phyloP scores from a whole-genome alignment of 2,113 vertebrate genomes.

The Chrysochloris asiatica region DNA sequence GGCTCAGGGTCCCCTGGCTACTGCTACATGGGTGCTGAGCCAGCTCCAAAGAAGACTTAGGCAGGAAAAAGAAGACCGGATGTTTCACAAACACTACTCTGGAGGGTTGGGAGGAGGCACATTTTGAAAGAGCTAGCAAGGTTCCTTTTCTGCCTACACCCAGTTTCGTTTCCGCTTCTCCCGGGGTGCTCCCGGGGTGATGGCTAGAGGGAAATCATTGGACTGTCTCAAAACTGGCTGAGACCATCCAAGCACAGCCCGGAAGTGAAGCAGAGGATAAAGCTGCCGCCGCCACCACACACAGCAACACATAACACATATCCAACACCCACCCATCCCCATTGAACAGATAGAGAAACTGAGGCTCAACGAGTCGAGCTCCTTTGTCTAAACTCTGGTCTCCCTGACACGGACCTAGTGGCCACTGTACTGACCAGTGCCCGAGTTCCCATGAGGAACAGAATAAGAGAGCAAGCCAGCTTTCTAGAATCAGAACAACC shows the following conservation, averaged over 20 bases:
- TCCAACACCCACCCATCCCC: neutral
- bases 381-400: neutral
- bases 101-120: constrained; percentile 27
- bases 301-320: fast-evolving
- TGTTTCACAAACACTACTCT: constrained; percentile 14
- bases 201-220: neutral
- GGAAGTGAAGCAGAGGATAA: neutral
- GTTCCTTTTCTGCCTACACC: constrained; percentile 35
- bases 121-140: constrained; percentile 9
- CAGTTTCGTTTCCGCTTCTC: constrained; percentile 69
- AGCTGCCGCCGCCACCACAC: neutral
- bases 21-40: neutral
- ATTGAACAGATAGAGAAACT: neutral
- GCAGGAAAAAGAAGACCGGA: neutral
- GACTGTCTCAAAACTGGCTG: neutral
- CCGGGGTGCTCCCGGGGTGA: neutral
- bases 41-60: neutral
- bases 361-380: neutral
- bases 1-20: fast-evolving
- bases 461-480: neutral
- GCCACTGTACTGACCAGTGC: neutral
- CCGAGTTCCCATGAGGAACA: fast-evolving
- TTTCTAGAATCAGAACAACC: neutral
- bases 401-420: neutral
- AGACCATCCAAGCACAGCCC: neutral